A percentile compares a stretch with the other conserved stretches of the same genome.
Evolutionary conservation across 2,797 vertebrate genomes (phyloP).

Genomic region (Threskiornis aethiopicus): DNA sequence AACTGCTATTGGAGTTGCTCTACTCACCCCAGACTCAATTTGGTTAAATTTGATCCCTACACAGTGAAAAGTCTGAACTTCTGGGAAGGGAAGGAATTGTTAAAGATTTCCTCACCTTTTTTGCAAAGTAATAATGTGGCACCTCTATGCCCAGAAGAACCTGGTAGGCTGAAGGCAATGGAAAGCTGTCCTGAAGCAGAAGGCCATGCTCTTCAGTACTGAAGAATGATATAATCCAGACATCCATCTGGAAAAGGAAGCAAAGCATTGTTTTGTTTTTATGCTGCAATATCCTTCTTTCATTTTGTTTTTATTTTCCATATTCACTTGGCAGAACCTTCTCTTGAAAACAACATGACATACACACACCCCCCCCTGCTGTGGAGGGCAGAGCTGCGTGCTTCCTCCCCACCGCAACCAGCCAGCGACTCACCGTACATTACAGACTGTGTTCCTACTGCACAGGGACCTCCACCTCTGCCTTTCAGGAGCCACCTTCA

Average conservation of each 20-base stretch:
- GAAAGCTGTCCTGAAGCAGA: constrained; percentile 89
- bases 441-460: background rate
- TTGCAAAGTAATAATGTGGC: constrained; percentile 92
- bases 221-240: constrained; percentile 89
- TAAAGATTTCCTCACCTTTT: constrained; percentile 81
- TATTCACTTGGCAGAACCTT: background rate
- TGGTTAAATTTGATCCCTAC: background rate
- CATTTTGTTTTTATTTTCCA: constrained; percentile 24
- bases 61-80: background rate
- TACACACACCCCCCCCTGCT: background rate
- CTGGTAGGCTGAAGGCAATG: constrained; percentile 80
- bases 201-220: constrained; percentile 91
- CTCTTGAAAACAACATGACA: background rate
- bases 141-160: constrained; percentile 88
- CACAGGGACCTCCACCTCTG: background rate
- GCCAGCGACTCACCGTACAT: background rate
- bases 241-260: constrained; percentile 69
- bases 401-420: background rate
- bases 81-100: background rate
- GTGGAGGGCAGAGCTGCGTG: background rate
- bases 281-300: background rate
- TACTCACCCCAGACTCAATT: background rate
- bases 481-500: background rate
- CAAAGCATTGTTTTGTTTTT: background rate
- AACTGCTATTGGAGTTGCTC: background rate